Base-by-base conservation (phyloP, 2,113 vertebrate species). In the Gymnarchus niloticus region DNA sequence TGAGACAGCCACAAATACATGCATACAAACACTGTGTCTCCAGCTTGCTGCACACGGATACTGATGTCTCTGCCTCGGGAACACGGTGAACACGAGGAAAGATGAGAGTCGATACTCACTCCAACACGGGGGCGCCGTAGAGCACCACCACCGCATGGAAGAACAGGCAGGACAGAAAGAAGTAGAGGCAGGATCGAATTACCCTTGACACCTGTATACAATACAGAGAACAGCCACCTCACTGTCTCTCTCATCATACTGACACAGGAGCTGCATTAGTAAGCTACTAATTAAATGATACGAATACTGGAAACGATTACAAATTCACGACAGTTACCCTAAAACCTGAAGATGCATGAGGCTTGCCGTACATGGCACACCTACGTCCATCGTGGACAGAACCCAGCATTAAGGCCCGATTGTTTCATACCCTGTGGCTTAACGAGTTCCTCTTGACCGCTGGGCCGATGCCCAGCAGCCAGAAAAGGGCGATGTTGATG, bases 61-160 rank as follows among this genome's bases (percentile, higher is more conserved):
- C n/a, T n/a, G n/a, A n/a, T n/a, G n/a, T n/a, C n/a, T n/a, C n/a
- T n/a, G n/a, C n/a, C n/a, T n/a, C n/a, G n/a, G n/a, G n/a, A n/a
- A n/a, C n/a, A n/a, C n/a, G n/a, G n/a, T n/a, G n/a, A n/a, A n/a
- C n/a, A n/a, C n/a, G n/a, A n/a, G n/a, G n/a, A n/a, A n/a, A n/a
- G n/a, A n/a, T n/a, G n/a, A 48, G 41, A 6, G 44, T 25, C 2
- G 19, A 28, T 76, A 97, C 98, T 99, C 93, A 99, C 98, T 99
- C 97, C 78, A 97, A 91, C 85, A 99, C 91, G 23, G 98, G 97
- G 81, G 98, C 98, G 91, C 98, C 98, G 65, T 99, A 99, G 28
- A 99, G 94, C 89, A 99, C 95, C 88, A 98, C 93, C 89, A 99
- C 95, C 21, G 92, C 87, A 91, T 99, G 97, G 93, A 96, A 98